phyloP scores from a whole-genome alignment of 2,888 invertebrate species.

The Loripinus fragilis region DNA sequence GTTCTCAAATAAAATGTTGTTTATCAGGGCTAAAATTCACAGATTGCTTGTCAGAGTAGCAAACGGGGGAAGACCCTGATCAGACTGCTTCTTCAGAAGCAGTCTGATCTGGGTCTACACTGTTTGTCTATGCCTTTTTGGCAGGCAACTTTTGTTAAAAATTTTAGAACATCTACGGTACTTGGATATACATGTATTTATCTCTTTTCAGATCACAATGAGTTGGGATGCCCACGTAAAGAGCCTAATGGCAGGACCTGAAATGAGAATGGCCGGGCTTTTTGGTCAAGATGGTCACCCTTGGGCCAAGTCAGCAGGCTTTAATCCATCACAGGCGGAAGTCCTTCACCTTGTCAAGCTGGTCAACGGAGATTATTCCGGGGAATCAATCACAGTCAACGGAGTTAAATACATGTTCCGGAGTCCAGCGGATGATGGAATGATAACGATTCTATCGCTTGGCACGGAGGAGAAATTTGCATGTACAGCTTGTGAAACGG shows the following conservation, averaged over 20 bases:
- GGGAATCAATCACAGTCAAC: slow-evolving; percentile 43
- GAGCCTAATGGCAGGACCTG: slow-evolving; percentile 46
- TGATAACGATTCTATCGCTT: slow-evolving; percentile 53
- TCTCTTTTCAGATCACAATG: slow-evolving; percentile 24
- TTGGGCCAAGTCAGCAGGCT: slow-evolving; percentile 49
- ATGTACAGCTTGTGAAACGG: slow-evolving; percentile 53
- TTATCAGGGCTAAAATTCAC: too few species aligned
- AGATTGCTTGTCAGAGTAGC: too few species aligned
- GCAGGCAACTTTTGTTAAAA: too few species aligned
- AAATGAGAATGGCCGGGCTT: slow-evolving; percentile 50
- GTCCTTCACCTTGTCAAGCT: slow-evolving; percentile 39
- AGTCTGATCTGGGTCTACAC: too few species aligned
- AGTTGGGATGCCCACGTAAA: slow-evolving; percentile 58
- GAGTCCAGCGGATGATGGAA: slow-evolving; percentile 52
- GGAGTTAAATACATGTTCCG: slow-evolving; percentile 54
- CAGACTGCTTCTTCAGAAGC: too few species aligned
- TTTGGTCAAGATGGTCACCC: slow-evolving; percentile 54
- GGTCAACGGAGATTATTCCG: slow-evolving; percentile 32
- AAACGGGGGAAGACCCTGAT: too few species aligned
- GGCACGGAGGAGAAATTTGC: slow-evolving; percentile 51
- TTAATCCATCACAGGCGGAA: slow-evolving; percentile 44
- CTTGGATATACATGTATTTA: too few species aligned
- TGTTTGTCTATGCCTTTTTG: too few species aligned
- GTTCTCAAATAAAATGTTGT: too few species aligned
- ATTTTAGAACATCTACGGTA: too few species aligned